Base-by-base conservation (phyloP, 2,888 invertebrate genomes). In the Hirtodrosophila trivittata region DNA sequence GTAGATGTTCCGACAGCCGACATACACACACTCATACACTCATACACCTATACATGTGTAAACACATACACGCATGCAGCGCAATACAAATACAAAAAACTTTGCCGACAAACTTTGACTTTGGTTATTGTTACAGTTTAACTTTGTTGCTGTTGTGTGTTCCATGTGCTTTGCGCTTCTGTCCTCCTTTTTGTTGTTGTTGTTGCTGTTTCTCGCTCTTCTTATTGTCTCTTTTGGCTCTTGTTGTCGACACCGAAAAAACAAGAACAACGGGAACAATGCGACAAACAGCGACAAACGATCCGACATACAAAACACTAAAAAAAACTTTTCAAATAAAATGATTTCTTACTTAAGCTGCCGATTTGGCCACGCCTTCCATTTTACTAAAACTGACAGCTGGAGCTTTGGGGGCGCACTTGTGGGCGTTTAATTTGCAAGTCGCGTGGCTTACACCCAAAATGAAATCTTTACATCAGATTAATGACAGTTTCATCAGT, bases 111-210 rank as follows among this genome's bases (percentile, higher is more conserved):
- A 86, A 86, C 81, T 84, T 84, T 81, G 86, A 86, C 78, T 80
- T 84, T 82, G 82, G 86, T 85, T 85, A 82, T 84, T 81, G 86
- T 82, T 78, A 81, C 84, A 84, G 84, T 86, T 86, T 72, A 78
- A 85, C 82, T 84, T 81, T 81, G 83, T 77, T 80, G 74, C 71
- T 65, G 50, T 49, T 57, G 46, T 60, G 56, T 69, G 68, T 51
- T 67, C n/a, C n/a, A 71, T 72, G 71, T 73, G 71, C 73, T 65
- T 51, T 50, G 42, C 63, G 66, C 46, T 58, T 59, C 30, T 49
- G n/a, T n/a, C n/a, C n/a, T n/a, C n/a, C 51, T 41, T 39, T 21
- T 63, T 55, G 54, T 65, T 52, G 32, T 30, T 28, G 28, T 39
- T 60, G 16, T 41, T 35, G 4, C 37, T 65, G 35, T 28, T 14